A percentile compares a stretch with the other conserved stretches of the same genome.
phyloP scores from a whole-genome alignment of 2,113 vertebrate genomes.

The Amblyopsis rosae region DNA sequence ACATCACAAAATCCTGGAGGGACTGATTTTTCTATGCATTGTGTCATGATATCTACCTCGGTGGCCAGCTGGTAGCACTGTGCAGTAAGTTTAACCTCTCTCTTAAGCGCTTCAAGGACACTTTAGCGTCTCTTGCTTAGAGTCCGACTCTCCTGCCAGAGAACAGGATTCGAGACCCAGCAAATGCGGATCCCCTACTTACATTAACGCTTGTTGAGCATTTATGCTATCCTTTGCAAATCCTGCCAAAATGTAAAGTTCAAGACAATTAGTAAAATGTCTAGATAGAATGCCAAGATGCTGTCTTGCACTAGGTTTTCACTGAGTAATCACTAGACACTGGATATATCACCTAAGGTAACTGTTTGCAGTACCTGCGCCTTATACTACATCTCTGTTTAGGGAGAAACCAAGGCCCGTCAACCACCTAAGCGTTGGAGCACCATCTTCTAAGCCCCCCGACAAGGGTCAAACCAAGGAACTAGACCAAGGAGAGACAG shows the following conservation, averaged over 20 bases:
- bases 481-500: conserved; percentile 17
- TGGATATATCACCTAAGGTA: neutral
- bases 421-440: conserved; percentile 81
- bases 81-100: too few relatives aligned
- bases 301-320: conserved; percentile 5
- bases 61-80: too few relatives aligned
- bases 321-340: neutral
- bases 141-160: too few relatives aligned
- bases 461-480: conserved; percentile 36
- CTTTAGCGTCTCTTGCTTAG: too few relatives aligned
- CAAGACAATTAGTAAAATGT: conserved; percentile 49
- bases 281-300: neutral
- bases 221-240: conserved; percentile 10
- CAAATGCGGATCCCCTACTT: too few relatives aligned
- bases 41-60: conserved; percentile 24
- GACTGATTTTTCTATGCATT: neutral
- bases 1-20: too few relatives aligned
- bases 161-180: too few relatives aligned
- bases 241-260: conserved; percentile 29
- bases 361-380: conserved; percentile 1
- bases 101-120: too few relatives aligned
- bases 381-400: conserved; percentile 1
- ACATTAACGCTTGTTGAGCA: neutral
- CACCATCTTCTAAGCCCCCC: conserved; percentile 78
- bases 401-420: conserved; percentile 79